Evolutionary conservation across 2,888 invertebrate genomes (phyloP), one percentile per base, ranked within the genome.

Genomic region (Sesia bembeciformis): DNA sequence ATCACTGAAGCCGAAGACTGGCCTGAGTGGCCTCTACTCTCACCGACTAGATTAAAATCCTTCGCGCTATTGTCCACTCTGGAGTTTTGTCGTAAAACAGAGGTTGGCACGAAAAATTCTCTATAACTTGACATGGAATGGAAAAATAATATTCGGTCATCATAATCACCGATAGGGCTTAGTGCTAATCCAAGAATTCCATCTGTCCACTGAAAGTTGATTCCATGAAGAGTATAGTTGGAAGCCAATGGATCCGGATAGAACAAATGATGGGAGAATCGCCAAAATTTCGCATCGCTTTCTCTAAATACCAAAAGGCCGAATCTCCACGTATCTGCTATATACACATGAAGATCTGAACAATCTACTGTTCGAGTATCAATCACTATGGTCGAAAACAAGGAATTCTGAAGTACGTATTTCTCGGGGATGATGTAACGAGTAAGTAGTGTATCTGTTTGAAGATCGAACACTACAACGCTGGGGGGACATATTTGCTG

Each of bases 171-270:
- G 3, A 83, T 70, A 3, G 93, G 92, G n/a, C 93, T 92, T 51
- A 95, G 69, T 0, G 95, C 92, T 62, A 95, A 78, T 0, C 95
- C 95, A 67, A 96, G 95, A 39, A 96, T 91, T 0, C 96, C 96
- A 68, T 96, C 96, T 4, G 94, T 89, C 96, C 95, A 96, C 67
- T 95, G 94, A 68, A 95, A 96, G 60, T 93, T 93, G 0, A 95
- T 68, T 3, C 93, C 94, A 59, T 94, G 94, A 0, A 96, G 80
- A 56, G 93, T 93, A 68, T 93, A 96, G 64, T 93, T 92, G 0
- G 95, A 91, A 0, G 94, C 93, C 1, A 94, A 68, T 0, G 95
- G 95, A 65, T 94, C 94, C 0, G 94, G 94, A 68, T 89, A 93
- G 83, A 92, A 96, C 43, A 88, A 90, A 66, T 75, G 94, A 92